Conservation (phyloP, 2,797 vertebrate genomes). For the Melanogrammus aeglefinus region DNA sequence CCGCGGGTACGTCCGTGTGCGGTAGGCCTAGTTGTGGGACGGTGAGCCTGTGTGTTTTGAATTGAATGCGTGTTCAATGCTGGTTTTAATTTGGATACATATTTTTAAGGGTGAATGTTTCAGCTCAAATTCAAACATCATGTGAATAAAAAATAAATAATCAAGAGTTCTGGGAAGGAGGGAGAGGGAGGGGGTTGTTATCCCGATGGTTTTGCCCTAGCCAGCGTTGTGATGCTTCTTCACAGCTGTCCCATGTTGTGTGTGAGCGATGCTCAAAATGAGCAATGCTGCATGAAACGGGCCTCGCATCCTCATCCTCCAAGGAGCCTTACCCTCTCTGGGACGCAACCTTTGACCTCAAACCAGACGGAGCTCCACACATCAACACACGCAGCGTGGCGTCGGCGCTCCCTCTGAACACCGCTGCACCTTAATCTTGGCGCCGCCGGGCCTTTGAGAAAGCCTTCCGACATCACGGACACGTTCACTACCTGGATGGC, state of each 20-base stretch:
- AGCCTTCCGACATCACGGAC: too few relatives aligned
- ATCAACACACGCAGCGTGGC: neutral
- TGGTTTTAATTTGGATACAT: neutral
- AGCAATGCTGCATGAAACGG: too few relatives aligned
- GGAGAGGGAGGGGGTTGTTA: too few relatives aligned
- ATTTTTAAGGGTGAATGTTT: neutral
- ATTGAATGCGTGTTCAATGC: neutral
- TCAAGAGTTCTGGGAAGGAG: neutral
- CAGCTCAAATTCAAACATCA: neutral
- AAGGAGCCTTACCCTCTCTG: too few relatives aligned
- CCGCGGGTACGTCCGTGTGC: neutral
- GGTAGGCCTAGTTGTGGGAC: neutral
- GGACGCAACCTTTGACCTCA: neutral
- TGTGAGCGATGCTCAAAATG: too few relatives aligned
- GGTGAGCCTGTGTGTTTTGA: conserved; percentile 3
- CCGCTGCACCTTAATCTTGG: too few relatives aligned
- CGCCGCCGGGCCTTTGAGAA: too few relatives aligned
- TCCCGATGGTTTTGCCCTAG: too few relatives aligned
- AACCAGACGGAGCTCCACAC: neutral
- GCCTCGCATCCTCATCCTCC: too few relatives aligned
- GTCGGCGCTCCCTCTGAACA: neutral
- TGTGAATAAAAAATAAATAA: neutral
- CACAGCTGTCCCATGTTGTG: too few relatives aligned
- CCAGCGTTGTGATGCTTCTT: too few relatives aligned
- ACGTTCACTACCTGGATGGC: neutral